Percentiles rank a stretch among this genome's conserved stretches.
These are phyloP conservation scores for Dasysyrphus tricinctus DNA, from an alignment of 2,888 invertebrate genomes.

Conservation along the genomic window DNA sequence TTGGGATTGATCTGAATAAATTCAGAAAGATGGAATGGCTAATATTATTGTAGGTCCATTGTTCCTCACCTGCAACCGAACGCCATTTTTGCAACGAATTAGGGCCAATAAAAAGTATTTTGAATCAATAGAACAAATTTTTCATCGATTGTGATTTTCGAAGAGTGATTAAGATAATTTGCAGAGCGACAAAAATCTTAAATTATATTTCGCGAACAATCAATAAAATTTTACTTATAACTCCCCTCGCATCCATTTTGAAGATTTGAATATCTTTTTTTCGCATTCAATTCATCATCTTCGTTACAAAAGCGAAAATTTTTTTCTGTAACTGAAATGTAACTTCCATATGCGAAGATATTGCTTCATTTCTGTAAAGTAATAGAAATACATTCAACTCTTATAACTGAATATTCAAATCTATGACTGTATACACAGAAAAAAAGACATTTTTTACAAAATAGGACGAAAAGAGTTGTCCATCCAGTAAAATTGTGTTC, in stretches of 20 bases:
- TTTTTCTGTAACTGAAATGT: background rate
- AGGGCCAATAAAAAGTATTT: too few relatives aligned
- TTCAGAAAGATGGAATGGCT: too few relatives aligned
- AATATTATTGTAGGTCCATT: too few relatives aligned
- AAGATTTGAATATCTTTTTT: background rate
- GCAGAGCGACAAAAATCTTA: background rate
- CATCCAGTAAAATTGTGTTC: slow-evolving; percentile 47
- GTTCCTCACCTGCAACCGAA: too few relatives aligned
- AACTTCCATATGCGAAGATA: background rate
- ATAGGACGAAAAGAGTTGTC: slow-evolving; percentile 33
- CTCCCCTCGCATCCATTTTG: background rate
- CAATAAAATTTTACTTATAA: slow-evolving; percentile 40
- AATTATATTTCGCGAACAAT: background rate
- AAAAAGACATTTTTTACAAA: background rate
- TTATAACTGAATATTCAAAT: slow-evolving; percentile 9
- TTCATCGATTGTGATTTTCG: background rate
- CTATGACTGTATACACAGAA: background rate
- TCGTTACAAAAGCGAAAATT: background rate
- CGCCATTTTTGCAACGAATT: too few relatives aligned
- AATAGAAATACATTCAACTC: background rate
- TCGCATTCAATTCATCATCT: slow-evolving; percentile 24
- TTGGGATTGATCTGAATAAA: too few relatives aligned
- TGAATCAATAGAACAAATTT: background rate
- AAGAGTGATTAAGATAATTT: background rate
- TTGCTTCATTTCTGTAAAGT: background rate